Base-by-base conservation (phyloP, 2,797 vertebrate species). In the Scolopax bukidnonensis region DNA sequence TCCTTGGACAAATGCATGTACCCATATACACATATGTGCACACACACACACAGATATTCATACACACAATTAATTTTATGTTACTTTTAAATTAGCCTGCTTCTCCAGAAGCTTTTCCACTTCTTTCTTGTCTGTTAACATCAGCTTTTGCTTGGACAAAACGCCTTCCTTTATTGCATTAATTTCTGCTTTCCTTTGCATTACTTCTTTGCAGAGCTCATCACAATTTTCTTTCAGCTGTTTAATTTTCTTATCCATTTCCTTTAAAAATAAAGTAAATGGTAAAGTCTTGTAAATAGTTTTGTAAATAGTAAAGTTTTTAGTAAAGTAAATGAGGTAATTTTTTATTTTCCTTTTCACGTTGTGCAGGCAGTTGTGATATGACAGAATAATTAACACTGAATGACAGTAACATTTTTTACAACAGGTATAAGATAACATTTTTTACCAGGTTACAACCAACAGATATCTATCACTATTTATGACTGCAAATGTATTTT, bases 161-260 rank as follows among this genome's bases (percentile, higher is more conserved):
- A 99, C 14, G 61, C 98, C 98, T 96, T 99, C 99, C 56, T 96
- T 98, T 90, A 99, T 97, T 93, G 91, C 97, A 97, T 98, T 98
- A 94, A 99, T 97, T 97, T 99, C 99, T 82, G 97, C 90, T 80
- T 97, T 98, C 93, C 98, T 98, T 88, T 99, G 98, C 18, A 94
- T 87, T 43, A 98, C 97, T 96, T 99, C 99, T 96, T 98, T 98
- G 90, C 93, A 98, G 90, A 99, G 97, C 73, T 98, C 98, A 91
- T 99, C 98, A 78, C 95, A 98, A 83, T 93, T 98, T 80, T 99
- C 98, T 96, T 96, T 98, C 82, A 99, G 75, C 47, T 94, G 47
- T 85, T 97, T 97, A 63, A 95, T 97, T 95, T 96, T 98, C 82
- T 96, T 98, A 78, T 98, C 97, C 30, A 97, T 75, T 94, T 99